These are phyloP conservation scores for Lacerta agilis DNA, from an alignment of 2,797 vertebrate species.

Conservation along the genomic window DNA sequence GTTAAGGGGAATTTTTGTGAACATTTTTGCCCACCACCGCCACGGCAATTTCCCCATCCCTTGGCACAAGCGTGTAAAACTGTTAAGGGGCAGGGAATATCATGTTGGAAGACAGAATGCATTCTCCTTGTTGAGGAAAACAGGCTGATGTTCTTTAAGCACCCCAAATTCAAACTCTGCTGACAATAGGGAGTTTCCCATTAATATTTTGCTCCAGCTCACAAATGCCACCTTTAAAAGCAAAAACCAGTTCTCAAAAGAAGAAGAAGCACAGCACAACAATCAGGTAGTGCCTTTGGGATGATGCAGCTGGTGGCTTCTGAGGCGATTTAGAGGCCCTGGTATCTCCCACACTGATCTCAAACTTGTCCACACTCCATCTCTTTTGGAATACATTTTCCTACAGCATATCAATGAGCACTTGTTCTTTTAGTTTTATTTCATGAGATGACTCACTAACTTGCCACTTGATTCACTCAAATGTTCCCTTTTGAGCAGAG, in stretches of 20 bases:
- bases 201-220: background rate
- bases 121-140: background rate
- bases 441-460: slow-evolving; percentile 52
- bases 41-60: background rate
- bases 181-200: background rate
- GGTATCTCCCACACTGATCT: background rate
- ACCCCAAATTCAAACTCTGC: background rate
- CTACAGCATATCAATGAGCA: slow-evolving; percentile 54
- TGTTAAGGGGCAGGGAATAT: background rate
- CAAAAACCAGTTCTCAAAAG: background rate
- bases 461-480: slow-evolving; percentile 56
- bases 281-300: background rate
- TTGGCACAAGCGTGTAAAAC: background rate
- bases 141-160: background rate
- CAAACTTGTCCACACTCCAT: background rate
- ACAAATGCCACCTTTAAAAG: background rate
- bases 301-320: background rate
- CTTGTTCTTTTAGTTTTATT: slow-evolving; percentile 50
- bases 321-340: background rate
- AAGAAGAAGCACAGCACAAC: background rate
- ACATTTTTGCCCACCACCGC: background rate
- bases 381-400: slow-evolving; percentile 55
- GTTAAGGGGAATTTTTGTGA: background rate
- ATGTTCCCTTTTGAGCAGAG: slow-evolving; percentile 49
- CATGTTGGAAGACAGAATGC: background rate